phyloP scores from a whole-genome alignment of 2,797 vertebrate genomes.

The Sebastes goodei region DNA sequence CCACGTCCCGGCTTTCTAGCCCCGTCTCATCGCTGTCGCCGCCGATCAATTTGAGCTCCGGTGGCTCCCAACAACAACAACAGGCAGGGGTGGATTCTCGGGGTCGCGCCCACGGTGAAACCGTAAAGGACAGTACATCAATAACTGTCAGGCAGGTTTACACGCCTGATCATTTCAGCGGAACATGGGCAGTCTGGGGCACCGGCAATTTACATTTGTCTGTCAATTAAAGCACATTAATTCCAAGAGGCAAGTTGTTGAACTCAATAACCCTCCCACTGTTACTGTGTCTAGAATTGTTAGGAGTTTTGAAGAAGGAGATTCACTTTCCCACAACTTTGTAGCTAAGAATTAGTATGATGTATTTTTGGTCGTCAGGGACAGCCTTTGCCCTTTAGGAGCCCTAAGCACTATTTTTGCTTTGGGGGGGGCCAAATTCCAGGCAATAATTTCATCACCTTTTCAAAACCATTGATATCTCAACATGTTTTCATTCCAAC shows the following conservation, averaged over 20 bases:
- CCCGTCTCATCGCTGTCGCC: constrained; percentile 42
- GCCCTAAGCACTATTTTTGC: not conserved
- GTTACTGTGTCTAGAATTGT: not conserved
- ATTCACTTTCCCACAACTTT: not conserved
- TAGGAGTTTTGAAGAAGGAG: not conserved
- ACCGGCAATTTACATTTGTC: constrained; percentile 17
- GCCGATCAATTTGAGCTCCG: constrained; percentile 51
- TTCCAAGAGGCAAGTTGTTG: constrained; percentile 1
- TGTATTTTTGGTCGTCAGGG: not conserved
- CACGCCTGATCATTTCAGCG: constrained; percentile 31
- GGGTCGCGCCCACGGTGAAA: constrained; percentile 35
- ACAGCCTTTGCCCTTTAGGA: not conserved
- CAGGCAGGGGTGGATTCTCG: constrained; percentile 29
- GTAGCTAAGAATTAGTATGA: not conserved
- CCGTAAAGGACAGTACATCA: constrained; percentile 47
- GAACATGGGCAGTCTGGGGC: constrained; percentile 6
- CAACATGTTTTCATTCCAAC: no score
- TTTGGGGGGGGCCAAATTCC: not conserved
- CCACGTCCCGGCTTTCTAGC: not conserved
- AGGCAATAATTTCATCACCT: not conserved
- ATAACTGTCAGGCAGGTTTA: constrained; percentile 63
- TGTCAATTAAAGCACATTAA: constrained; percentile 12
- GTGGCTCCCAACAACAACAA: constrained; percentile 29
- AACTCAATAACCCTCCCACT: not conserved
- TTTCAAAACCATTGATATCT: not conserved